Percentiles rank a stretch among this genome's conserved stretches.
Conservation (phyloP, 2,888 invertebrate species). For the Dugesia japonica region DNA sequence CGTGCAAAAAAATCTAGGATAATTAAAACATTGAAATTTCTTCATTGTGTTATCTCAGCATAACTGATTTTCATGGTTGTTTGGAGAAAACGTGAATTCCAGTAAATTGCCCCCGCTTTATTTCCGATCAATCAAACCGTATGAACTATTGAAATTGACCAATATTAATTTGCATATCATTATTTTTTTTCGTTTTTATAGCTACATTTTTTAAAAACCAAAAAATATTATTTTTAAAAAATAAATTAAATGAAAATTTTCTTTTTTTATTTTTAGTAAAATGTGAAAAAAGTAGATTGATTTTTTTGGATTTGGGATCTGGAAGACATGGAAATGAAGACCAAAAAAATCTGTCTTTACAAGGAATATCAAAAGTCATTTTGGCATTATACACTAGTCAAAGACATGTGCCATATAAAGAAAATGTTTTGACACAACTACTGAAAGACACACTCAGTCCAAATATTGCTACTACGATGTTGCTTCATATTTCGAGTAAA, state of each 20-base stretch:
- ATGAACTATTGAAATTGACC: background rate
- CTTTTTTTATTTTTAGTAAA: background rate
- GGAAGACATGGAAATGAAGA: background rate
- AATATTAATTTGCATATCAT: background rate
- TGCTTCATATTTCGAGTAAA: background rate
- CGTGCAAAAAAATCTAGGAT: background rate
- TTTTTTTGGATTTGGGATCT: background rate
- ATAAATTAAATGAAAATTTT: too few species aligned
- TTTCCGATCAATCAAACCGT: background rate
- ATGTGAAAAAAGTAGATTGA: background rate
- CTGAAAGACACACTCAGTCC: background rate
- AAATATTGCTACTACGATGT: background rate
- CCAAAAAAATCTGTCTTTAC: background rate
- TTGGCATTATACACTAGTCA: background rate
- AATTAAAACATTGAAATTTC: background rate
- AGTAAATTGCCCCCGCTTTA: background rate
- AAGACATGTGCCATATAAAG: conserved; percentile 5
- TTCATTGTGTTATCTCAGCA: background rate
- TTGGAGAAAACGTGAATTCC: background rate
- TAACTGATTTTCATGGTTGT: background rate
- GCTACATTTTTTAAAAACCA: too few species aligned
- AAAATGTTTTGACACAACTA: conserved; percentile 2
- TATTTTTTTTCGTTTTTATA: too few species aligned
- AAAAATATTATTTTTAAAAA: too few species aligned
- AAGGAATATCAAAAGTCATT: background rate